A percentile compares a stretch with the other conserved stretches of the same genome.
Evolutionary conservation across 1,140 invertebrate species (phyloP).

Genomic region (Euschistus heros): DNA sequence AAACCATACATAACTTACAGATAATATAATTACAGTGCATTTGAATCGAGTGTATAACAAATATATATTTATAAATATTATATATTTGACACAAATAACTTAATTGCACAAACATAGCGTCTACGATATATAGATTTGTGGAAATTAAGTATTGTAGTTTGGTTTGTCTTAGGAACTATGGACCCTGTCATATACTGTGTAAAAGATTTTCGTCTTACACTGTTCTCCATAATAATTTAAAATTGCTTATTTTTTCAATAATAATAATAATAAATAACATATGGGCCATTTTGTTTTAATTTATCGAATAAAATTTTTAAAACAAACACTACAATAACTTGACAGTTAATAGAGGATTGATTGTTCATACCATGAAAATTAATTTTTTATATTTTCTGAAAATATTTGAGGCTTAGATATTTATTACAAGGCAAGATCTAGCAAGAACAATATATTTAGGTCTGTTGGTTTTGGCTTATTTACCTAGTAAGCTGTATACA

Average conservation of each 20-base stretch:
- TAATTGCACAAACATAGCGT: neutral
- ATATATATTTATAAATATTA: neutral
- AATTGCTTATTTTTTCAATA: too few relatives aligned
- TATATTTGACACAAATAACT: conserved; percentile 4
- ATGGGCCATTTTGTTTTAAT: too few relatives aligned
- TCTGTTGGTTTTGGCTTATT: too few relatives aligned
- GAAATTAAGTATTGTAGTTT: neutral
- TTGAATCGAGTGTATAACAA: neutral
- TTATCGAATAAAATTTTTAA: too few relatives aligned
- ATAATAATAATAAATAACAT: too few relatives aligned
- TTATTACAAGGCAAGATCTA: neutral
- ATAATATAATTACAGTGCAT: conserved; percentile 1
- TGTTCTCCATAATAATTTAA: neutral
- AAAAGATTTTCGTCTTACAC: neutral
- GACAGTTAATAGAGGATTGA: too few relatives aligned
- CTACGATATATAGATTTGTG: neutral
- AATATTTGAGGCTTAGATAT: neutral
- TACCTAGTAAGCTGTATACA: too few relatives aligned
- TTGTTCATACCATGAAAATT: too few relatives aligned
- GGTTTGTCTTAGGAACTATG: conserved; percentile 8
- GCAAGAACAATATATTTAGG: neutral
- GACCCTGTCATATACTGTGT: conserved; percentile 4
- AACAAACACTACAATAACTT: too few relatives aligned
- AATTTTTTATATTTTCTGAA: neutral
- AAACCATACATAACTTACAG: conserved; percentile 2